phyloP scores from a whole-genome alignment of 2,797 vertebrate species.

The Mormyrops attenuatus region DNA sequence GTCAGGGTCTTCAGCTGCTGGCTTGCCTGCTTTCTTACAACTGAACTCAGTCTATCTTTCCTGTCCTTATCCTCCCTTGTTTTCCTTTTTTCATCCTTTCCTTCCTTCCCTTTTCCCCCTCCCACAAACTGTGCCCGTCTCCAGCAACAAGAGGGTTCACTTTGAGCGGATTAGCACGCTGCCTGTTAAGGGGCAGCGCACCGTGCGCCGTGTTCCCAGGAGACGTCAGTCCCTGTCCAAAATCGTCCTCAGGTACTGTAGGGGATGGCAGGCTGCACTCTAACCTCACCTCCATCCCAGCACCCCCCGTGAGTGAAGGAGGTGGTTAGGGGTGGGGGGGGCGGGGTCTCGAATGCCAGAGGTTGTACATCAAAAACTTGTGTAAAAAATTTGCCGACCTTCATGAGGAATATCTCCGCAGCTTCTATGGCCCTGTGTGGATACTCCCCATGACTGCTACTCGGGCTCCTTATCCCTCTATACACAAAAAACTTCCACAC shows the following conservation, averaged over 20 bases:
- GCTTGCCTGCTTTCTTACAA: constrained; percentile 23
- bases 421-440: neutral
- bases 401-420: neutral
- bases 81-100: constrained; percentile 26
- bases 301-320: neutral
- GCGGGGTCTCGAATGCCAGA: neutral
- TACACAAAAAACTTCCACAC: neutral
- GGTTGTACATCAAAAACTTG: neutral
- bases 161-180: constrained; percentile 88
- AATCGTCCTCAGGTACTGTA: constrained; percentile 78
- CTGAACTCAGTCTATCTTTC: constrained; percentile 26
- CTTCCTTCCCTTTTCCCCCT: neutral
- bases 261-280: neutral
- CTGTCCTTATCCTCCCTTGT: constrained; percentile 26
- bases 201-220: constrained; percentile 66
- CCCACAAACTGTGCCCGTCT: constrained; percentile 26
- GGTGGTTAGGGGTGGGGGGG: neutral
- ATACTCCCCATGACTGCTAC: neutral
- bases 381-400: neutral
- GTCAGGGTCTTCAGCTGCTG: neutral
- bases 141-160: constrained; percentile 77
- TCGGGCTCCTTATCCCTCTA: neutral
- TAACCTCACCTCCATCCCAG: neutral
- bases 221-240: constrained; percentile 82
- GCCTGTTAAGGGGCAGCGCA: constrained; percentile 71